Evolutionary conservation across 2,888 invertebrate species (phyloP).

Genomic region (Ypsolopha scabrella): DNA sequence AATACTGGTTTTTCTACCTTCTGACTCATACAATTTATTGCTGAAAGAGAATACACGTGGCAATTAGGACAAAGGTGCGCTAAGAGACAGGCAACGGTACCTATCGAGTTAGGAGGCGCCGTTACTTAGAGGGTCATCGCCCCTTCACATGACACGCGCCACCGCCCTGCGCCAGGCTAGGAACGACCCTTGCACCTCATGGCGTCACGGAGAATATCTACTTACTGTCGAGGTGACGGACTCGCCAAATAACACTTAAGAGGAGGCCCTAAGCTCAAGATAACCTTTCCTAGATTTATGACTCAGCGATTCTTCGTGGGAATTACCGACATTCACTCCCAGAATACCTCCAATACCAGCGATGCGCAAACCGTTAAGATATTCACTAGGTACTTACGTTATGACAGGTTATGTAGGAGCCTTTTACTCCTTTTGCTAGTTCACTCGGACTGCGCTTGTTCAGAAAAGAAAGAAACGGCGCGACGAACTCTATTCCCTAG

Average conservation of each 20-base stretch:
- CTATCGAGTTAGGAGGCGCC: constrained; percentile 18
- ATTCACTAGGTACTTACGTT: constrained; percentile 59
- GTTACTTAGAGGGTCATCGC: constrained; percentile 48
- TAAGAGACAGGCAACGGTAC: constrained; percentile 16
- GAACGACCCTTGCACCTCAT: constrained; percentile 14
- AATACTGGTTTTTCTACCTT: constrained; percentile 99
- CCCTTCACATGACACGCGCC: constrained; percentile 21
- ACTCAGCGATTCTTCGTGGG: constrained; percentile 20
- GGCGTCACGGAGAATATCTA: constrained; percentile 29
- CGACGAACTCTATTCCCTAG: constrained; percentile 60
- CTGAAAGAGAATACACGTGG: constrained; percentile 73
- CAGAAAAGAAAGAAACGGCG: constrained; percentile 68
- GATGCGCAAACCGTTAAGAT: constrained; percentile 27
- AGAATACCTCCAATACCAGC: constrained; percentile 20
- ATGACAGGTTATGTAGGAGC: constrained; percentile 71
- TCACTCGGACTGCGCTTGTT: constrained; percentile 69
- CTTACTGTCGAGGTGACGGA: constrained; percentile 31
- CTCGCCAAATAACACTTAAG: constrained; percentile 17
- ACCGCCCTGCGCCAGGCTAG: constrained; percentile 3
- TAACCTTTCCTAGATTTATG: constrained; percentile 15
- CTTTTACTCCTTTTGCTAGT: constrained; percentile 70
- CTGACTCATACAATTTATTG: constrained; percentile 99
- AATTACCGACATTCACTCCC: constrained; percentile 11
- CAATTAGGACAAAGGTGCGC: constrained; percentile 37
- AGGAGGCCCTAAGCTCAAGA: not conserved